phyloP scores from a whole-genome alignment of 2,888 invertebrate species.

The Amphiduros pacificus region DNA sequence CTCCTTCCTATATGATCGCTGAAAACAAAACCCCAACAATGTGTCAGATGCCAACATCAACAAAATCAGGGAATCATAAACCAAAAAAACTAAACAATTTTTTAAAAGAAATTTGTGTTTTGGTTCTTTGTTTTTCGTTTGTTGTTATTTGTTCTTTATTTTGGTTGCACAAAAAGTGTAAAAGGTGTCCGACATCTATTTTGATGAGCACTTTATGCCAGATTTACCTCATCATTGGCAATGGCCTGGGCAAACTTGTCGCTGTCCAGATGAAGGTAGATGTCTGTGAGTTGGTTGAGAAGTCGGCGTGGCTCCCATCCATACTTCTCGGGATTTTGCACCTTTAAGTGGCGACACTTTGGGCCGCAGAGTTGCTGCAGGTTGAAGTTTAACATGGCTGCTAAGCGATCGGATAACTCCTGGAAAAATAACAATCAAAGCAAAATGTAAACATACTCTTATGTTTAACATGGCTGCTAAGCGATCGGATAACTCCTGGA shows the following conservation, averaged over 20 bases:
- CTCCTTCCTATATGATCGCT: conserved; percentile 91
- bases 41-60: too few relatives aligned
- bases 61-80: not conserved
- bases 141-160: too few relatives aligned
- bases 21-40: conserved; percentile 29
- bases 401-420: conserved; percentile 89
- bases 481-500: conserved; percentile 81
- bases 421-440: conserved; percentile 31
- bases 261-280: conserved; percentile 94
- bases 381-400: conserved; percentile 98
- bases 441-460: too few relatives aligned
- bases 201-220: too few relatives aligned
- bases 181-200: too few relatives aligned
- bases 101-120: too few relatives aligned
- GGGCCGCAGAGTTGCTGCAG: conserved; percentile 93
- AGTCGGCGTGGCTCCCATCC: conserved; percentile 95
- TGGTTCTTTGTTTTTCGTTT: too few relatives aligned
- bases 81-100: too few relatives aligned
- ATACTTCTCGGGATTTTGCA: conserved; percentile 90
- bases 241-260: conserved; percentile 76
- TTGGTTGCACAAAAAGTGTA: too few relatives aligned
- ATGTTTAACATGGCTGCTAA: conserved; percentile 97
- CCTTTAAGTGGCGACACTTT: conserved; percentile 89
- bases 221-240: conserved; percentile 87
- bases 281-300: conserved; percentile 89